Conservation (phyloP, 2,888 invertebrate genomes). For the Amphipyra berbera region DNA sequence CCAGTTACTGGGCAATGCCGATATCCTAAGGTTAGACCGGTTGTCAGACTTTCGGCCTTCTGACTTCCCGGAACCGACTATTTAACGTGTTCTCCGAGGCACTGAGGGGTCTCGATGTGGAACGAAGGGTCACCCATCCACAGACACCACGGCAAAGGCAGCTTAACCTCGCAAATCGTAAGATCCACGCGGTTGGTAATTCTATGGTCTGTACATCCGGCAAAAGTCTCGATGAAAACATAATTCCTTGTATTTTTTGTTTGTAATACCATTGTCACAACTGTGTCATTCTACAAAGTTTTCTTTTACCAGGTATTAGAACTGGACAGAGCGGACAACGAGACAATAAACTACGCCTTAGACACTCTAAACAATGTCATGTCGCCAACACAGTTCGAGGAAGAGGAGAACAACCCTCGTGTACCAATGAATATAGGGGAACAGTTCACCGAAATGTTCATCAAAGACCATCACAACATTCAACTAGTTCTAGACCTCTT, state of each 20-base stretch:
- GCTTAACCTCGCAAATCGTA: too few relatives aligned
- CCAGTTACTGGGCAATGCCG: too few relatives aligned
- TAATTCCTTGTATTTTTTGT: not conserved
- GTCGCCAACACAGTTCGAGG: slow-evolving; percentile 94
- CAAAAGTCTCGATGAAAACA: too few relatives aligned
- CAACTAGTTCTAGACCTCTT: slow-evolving; percentile 94
- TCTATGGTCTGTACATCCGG: too few relatives aligned
- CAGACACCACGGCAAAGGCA: too few relatives aligned
- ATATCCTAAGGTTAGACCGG: too few relatives aligned
- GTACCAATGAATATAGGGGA: slow-evolving; percentile 94
- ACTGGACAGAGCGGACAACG: slow-evolving; percentile 96
- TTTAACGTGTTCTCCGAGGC: too few relatives aligned
- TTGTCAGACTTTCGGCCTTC: too few relatives aligned
- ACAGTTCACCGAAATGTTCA: slow-evolving; percentile 99
- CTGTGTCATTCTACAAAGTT: not conserved
- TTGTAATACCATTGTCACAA: not conserved
- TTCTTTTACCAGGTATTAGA: slow-evolving; percentile 93
- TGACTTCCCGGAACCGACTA: too few relatives aligned
- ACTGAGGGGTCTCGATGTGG: too few relatives aligned
- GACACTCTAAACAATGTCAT: slow-evolving; percentile 98
- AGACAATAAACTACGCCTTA: slow-evolving; percentile 97
- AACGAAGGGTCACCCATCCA: too few relatives aligned
- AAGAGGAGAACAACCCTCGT: slow-evolving; percentile 92
- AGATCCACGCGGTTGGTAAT: too few relatives aligned
- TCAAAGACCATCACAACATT: slow-evolving; percentile 96